phyloP scores from a whole-genome alignment of 1,140 invertebrate species.

The Microplitis demolitor region DNA sequence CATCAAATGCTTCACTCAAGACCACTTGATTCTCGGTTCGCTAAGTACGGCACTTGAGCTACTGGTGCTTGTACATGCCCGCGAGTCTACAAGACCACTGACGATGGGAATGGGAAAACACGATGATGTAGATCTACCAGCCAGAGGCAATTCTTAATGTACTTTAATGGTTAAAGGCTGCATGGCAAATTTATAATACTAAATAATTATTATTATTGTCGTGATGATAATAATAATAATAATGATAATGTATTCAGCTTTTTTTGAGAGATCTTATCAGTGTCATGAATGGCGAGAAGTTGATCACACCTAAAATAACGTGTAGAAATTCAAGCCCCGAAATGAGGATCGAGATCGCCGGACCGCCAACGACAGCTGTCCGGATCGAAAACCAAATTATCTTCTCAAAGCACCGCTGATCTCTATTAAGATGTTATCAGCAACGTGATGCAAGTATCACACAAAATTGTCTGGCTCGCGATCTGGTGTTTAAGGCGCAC shows the following conservation, averaged over 20 bases:
- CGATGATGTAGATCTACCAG: neutral
- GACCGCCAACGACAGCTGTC: conserved; percentile 55
- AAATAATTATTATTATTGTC: too few relatives aligned
- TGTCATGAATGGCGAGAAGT: too few relatives aligned
- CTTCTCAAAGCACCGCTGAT: conserved; percentile 56
- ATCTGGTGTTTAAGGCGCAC: conserved; percentile 9
- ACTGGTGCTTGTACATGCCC: conserved; percentile 5
- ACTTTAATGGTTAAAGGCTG: neutral
- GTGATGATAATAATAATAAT: too few relatives aligned
- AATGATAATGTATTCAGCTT: too few relatives aligned
- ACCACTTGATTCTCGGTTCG: conserved; percentile 46
- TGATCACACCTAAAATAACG: neutral
- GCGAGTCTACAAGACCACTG: conserved; percentile 7
- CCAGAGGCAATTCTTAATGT: neutral
- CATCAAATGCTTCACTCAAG: conserved; percentile 45
- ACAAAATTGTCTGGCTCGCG: conserved; percentile 22
- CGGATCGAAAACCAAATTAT: conserved; percentile 59
- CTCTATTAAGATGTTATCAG: conserved; percentile 61
- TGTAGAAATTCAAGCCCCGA: neutral
- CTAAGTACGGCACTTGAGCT: conserved; percentile 42
- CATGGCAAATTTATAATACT: neutral
- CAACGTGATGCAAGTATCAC: conserved; percentile 32
- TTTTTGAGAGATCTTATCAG: too few relatives aligned
- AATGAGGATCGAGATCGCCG: neutral
- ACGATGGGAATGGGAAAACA: neutral